Conservation (phyloP, 2,797 vertebrate genomes). For the Danio albolineatus region DNA sequence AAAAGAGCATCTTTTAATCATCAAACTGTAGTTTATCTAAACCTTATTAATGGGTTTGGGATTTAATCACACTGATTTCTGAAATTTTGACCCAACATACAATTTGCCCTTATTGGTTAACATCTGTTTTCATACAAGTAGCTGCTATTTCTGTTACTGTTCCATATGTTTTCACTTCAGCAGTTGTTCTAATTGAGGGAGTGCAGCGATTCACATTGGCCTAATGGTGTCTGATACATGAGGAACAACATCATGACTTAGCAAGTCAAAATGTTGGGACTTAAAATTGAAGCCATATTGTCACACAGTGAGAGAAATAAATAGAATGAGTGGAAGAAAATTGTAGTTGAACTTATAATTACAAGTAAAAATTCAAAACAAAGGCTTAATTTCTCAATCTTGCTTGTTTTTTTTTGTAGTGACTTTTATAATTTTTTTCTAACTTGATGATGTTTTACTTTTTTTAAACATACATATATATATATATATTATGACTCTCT, state of each 20-base stretch:
- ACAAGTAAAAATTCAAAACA: no score
- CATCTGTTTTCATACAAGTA: slow-evolving; percentile 16
- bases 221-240: background rate
- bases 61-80: slow-evolving; percentile 22
- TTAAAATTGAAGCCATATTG: no score
- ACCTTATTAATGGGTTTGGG: slow-evolving; percentile 29
- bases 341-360: no score
- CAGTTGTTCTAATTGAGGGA: background rate
- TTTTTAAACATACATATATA: no score
- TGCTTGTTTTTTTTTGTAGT: no score
- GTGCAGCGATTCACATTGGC: background rate
- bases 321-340: no score
- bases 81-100: background rate
- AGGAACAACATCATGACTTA: background rate
- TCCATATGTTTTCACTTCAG: background rate
- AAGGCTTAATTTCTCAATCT: no score
- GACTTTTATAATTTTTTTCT: no score
- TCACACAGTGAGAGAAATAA: no score
- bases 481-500: no score
- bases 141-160: background rate
- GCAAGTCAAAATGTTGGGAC: no score
- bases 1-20: slow-evolving; percentile 39
- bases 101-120: slow-evolving; percentile 2
- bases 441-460: no score
- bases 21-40: slow-evolving; percentile 16